Percentiles rank a stretch among this genome's conserved stretches.
Conservation (phyloP, 2,113 vertebrate species). For the Ceyx cyanopectus region DNA sequence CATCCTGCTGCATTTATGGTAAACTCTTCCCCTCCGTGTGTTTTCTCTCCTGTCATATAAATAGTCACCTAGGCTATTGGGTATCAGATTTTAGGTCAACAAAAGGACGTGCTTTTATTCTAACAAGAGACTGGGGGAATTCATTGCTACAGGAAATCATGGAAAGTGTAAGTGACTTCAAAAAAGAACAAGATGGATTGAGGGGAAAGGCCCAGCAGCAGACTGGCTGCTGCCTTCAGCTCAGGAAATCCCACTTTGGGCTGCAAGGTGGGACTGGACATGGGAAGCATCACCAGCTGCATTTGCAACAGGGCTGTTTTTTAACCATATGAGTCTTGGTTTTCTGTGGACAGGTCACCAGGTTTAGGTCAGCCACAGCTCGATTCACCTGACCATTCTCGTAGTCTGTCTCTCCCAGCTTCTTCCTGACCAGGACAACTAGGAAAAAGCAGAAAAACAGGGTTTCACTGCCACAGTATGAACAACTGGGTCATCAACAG, state of each 20-base stretch:
- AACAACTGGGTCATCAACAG: neutral
- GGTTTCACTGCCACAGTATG: neutral
- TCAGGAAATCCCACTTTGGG: neutral
- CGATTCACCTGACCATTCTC: neutral
- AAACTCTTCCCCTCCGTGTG: neutral
- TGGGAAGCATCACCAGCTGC: neutral
- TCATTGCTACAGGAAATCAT: neutral
- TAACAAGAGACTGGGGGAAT: neutral
- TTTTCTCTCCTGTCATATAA: neutral
- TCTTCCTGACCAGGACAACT: neutral
- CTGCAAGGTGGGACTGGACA: neutral
- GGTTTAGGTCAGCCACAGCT: neutral
- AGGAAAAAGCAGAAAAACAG: neutral
- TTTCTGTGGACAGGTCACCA: neutral
- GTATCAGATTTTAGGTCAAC: neutral
- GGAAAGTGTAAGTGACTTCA: neutral
- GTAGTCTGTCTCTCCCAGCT: neutral
- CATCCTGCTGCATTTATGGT: neutral
- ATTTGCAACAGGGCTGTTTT: neutral
- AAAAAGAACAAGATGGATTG: neutral
- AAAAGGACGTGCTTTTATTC: conserved; percentile 18
- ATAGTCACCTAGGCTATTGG: neutral
- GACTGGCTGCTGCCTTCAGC: neutral
- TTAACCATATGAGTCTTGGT: neutral
- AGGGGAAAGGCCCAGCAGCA: neutral